phyloP scores from a whole-genome alignment of 2,888 invertebrate genomes.

The Meganola albula region DNA sequence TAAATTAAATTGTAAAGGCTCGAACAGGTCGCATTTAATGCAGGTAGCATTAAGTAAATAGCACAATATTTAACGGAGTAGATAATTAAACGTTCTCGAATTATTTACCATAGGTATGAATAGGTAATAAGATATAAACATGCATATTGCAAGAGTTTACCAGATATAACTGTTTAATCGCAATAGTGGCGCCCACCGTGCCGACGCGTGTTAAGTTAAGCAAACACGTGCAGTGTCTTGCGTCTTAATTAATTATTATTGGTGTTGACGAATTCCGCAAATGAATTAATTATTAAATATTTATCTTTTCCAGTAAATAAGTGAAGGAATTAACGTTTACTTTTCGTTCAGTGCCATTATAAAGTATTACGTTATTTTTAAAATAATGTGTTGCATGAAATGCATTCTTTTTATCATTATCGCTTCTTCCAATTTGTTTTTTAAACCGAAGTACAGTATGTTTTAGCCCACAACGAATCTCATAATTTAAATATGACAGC shows the following conservation, averaged over 20 bases:
- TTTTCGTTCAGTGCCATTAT: slow-evolving; percentile 72
- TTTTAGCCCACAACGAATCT: slow-evolving; percentile 63
- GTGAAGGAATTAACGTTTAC: slow-evolving; percentile 47
- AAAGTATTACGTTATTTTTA: slow-evolving; percentile 72
- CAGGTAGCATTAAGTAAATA: too few species aligned
- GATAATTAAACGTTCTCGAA: too few species aligned
- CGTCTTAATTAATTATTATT: too few species aligned
- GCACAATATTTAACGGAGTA: too few species aligned
- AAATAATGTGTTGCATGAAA: slow-evolving; percentile 72
- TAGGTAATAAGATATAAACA: too few species aligned
- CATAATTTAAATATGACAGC: slow-evolving; percentile 45
- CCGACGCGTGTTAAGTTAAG: slow-evolving; percentile 19
- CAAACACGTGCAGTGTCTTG: slow-evolving; percentile 44
- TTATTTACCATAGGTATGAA: too few species aligned
- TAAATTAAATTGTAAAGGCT: too few species aligned
- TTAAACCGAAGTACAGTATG: slow-evolving; percentile 36
- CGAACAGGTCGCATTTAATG: too few species aligned
- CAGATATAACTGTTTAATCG: too few species aligned
- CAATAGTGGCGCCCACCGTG: too few species aligned
- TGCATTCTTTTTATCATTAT: slow-evolving; percentile 59
- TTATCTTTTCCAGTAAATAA: slow-evolving; percentile 44
- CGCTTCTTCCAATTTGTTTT: slow-evolving; percentile 32
- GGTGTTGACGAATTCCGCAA: slow-evolving; percentile 45
- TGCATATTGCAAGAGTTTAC: too few species aligned
- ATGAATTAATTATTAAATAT: slow-evolving; percentile 37